phyloP scores from a whole-genome alignment of 2,113 vertebrate species.

The Malaclemys terrapin region DNA sequence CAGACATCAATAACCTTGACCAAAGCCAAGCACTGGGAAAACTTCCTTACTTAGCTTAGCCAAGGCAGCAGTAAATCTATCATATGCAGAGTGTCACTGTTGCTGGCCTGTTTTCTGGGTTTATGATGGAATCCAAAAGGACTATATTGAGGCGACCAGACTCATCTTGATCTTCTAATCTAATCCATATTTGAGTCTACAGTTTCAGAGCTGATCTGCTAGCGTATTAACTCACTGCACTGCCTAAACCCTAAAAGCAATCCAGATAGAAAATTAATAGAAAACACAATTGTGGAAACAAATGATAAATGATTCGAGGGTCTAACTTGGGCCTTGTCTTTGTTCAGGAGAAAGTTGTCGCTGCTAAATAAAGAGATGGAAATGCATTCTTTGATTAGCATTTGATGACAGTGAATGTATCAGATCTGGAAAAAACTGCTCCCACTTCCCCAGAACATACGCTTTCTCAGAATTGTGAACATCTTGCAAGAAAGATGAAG shows the following conservation, averaged over 20 bases:
- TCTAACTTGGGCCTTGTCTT: constrained; percentile 61
- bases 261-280: constrained; percentile 72
- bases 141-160: neutral
- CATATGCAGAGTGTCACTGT: fast-evolving
- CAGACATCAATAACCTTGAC: constrained; percentile 37
- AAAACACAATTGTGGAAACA: constrained; percentile 61
- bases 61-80: neutral
- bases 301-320: constrained; percentile 71
- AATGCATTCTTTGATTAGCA: constrained; percentile 6
- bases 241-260: constrained; percentile 59
- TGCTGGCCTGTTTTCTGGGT: neutral
- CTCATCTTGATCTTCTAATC: neutral
- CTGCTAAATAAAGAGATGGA: constrained; percentile 72
- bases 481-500: neutral
- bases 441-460: neutral
- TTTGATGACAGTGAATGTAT: constrained; percentile 58
- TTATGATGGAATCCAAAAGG: neutral
- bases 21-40: neutral
- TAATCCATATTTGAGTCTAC: neutral
- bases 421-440: constrained; percentile 18
- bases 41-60: neutral
- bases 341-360: constrained; percentile 69
- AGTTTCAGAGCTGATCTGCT: constrained; percentile 51
- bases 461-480: neutral
- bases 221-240: neutral